Percentiles rank a stretch among this genome's conserved stretches.
phyloP scores from a whole-genome alignment of 2,888 invertebrate species.

The Sarcophaga rosellei region DNA sequence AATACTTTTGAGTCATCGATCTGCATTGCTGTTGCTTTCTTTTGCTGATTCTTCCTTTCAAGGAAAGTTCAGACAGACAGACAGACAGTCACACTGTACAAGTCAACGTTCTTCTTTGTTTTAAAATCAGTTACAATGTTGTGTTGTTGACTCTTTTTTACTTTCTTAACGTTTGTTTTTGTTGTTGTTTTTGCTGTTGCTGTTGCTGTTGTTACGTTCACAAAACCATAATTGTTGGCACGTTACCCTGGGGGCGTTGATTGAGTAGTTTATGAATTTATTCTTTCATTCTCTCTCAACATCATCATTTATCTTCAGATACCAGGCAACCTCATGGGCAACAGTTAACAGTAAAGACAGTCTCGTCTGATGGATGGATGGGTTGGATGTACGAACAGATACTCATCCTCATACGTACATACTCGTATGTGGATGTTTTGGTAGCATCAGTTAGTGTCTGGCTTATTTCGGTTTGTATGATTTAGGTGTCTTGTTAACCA shows the following conservation, averaged over 20 bases:
- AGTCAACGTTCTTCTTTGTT: constrained; percentile 44
- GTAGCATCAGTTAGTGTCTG: constrained; percentile 2
- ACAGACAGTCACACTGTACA: not conserved
- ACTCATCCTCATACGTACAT: not conserved
- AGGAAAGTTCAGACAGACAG: not conserved
- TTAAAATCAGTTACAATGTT: constrained; percentile 28
- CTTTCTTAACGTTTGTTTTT: not conserved
- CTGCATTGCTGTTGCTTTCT: constrained; percentile 20
- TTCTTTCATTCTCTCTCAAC: constrained; percentile 66
- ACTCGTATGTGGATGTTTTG: not conserved
- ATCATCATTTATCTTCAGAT: constrained; percentile 62
- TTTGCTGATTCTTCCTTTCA: not conserved
- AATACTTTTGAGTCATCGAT: not conserved
- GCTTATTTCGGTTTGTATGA: constrained; percentile 34
- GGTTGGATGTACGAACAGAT: not conserved
- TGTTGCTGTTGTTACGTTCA: not conserved
- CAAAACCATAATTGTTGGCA: constrained; percentile 67
- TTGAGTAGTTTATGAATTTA: constrained; percentile 69
- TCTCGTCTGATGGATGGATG: not conserved
- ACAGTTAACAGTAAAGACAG: constrained; percentile 22
- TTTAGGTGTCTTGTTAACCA: constrained; percentile 62
- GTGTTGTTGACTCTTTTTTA: not conserved
- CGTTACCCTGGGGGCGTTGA: constrained; percentile 70
- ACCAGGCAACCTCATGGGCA: not conserved
- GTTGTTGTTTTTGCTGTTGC: not conserved